Percentiles rank a stretch among this genome's conserved stretches.
Conservation (phyloP, 2,888 invertebrate genomes). For the Mantis religiosa region DNA sequence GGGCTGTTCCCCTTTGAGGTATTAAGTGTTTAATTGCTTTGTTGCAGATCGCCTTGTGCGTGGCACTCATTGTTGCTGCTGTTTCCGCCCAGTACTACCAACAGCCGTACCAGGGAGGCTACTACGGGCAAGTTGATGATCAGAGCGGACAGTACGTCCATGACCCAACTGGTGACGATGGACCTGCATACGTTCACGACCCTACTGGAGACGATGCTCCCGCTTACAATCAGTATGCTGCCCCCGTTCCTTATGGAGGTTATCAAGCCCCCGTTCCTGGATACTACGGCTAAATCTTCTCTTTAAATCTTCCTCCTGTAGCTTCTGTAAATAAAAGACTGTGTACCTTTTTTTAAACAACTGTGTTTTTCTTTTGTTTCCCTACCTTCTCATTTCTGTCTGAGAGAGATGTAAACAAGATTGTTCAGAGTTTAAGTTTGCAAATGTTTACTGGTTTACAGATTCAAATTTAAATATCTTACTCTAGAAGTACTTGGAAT, state of each 20-base stretch:
- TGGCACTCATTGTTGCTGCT: not conserved
- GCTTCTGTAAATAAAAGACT: not conserved
- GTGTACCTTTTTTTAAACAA: not conserved
- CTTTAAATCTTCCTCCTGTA: not conserved
- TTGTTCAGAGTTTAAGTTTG: no score
- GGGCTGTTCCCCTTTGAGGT: no score
- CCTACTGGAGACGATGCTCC: not conserved
- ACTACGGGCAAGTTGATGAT: not conserved
- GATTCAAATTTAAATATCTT: no score
- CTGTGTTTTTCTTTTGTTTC: not conserved
- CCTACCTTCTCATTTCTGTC: not conserved
- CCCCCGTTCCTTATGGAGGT: not conserved
- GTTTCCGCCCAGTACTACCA: not conserved
- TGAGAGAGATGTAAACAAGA: no score
- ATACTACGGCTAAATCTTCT: not conserved
- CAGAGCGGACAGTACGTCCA: not conserved
- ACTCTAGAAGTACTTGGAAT: no score
- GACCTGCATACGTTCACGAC: not conserved
- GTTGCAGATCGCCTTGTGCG: not conserved
- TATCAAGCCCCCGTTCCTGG: not conserved
- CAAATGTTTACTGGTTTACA: no score
- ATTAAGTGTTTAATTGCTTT: not conserved
- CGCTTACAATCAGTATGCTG: not conserved
- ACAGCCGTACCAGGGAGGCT: not conserved
- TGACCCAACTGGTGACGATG: not conserved